phyloP scores from a whole-genome alignment of 2,797 vertebrate genomes.

The Pipistrellus pipistrellus region DNA sequence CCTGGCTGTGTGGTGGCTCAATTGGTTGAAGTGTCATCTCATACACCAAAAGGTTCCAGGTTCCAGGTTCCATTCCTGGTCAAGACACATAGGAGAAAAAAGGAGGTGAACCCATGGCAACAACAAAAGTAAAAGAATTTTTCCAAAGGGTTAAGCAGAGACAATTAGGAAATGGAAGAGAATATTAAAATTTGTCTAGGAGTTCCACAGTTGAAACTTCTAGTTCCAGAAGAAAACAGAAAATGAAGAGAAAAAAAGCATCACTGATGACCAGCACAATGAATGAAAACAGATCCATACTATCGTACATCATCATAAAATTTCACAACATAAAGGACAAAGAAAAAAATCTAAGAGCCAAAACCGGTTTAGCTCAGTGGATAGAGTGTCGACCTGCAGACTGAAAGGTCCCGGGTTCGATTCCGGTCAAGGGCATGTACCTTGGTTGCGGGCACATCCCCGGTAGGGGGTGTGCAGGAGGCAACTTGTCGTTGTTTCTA shows the following conservation, averaged over 20 bases:
- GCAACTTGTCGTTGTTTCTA: no score
- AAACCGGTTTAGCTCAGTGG: no score
- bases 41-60: not conserved
- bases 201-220: slow-evolving; percentile 8
- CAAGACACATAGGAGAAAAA: not conserved
- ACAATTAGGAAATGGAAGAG: slow-evolving; percentile 23
- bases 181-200: not conserved
- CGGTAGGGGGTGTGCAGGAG: no score
- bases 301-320: not conserved
- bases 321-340: slow-evolving; percentile 25
- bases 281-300: not conserved
- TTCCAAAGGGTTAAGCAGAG: not conserved
- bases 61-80: not conserved
- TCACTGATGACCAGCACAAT: not conserved
- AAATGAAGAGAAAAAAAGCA: not conserved
- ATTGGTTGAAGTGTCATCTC: not conserved
- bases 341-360: not conserved
- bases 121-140: slow-evolving; percentile 11
- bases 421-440: no score
- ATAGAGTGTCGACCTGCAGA: no score
- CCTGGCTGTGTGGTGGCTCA: not conserved
- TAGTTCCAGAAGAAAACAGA: not conserved
- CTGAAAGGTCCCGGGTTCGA: no score
- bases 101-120: no score
- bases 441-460: no score